Percentiles rank a stretch among this genome's conserved stretches.
Conservation (phyloP, 2,888 invertebrate genomes). For the Onchidella celtica region DNA sequence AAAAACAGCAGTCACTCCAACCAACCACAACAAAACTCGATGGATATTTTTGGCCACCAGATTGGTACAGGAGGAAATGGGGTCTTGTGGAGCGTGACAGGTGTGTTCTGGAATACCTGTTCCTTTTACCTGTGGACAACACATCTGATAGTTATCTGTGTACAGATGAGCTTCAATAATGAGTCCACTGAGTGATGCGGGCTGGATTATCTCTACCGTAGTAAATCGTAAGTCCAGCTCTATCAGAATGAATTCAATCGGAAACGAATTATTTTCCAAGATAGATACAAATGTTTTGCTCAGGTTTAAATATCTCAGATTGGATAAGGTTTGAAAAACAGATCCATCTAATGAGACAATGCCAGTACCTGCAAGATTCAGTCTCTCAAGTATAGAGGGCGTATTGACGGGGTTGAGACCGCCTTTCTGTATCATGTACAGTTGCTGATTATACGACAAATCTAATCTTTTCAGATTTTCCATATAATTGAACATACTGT, state of each 20-base stretch:
- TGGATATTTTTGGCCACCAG: not conserved
- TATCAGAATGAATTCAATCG: not conserved
- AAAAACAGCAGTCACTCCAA: constrained; percentile 20
- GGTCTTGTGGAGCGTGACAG: not conserved
- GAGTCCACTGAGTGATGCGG: not conserved
- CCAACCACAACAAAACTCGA: not conserved
- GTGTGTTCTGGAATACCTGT: not conserved
- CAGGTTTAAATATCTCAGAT: not conserved
- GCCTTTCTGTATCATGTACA: not conserved
- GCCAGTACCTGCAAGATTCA: not conserved
- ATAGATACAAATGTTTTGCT: not conserved
- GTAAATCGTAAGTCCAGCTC: not conserved
- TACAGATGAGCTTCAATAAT: not conserved
- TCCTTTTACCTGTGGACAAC: not conserved
- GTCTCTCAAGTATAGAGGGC: not conserved
- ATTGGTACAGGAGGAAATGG: not conserved
- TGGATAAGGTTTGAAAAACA: not conserved
- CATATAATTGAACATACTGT: not conserved
- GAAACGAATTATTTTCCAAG: not conserved
- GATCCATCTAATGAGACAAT: not conserved
- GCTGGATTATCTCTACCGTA: not conserved
- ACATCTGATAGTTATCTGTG: constrained; percentile 15
- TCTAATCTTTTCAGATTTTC: not conserved
- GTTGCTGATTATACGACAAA: not conserved
- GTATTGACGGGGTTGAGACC: not conserved